phyloP scores from a whole-genome alignment of 1,140 invertebrate genomes.

The Monochamus saltuarius region DNA sequence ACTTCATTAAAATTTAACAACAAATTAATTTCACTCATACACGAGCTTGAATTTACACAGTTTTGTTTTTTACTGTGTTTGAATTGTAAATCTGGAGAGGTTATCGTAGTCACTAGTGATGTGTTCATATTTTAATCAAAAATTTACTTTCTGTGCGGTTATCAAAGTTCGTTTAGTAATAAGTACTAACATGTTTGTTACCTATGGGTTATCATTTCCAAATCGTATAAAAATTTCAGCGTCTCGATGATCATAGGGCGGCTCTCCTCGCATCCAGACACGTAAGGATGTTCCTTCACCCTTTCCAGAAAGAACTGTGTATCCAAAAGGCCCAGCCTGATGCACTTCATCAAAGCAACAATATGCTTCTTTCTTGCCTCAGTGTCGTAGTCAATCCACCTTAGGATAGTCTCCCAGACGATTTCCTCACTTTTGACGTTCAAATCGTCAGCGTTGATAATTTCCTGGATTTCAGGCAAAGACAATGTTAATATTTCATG shows the following conservation, averaged over 20 bases:
- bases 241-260: conserved; percentile 74
- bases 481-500: conserved; percentile 71
- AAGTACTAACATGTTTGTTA: conserved; percentile 18
- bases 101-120: no score
- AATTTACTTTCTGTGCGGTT: conserved; percentile 11
- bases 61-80: no score
- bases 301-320: conserved; percentile 76
- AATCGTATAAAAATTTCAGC: conserved; percentile 70
- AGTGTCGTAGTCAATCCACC: conserved; percentile 61
- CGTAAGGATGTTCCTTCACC: conserved; percentile 66
- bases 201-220: conserved; percentile 66
- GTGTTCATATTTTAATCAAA: conserved; percentile 16
- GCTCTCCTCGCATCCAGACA: conserved; percentile 63
- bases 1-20: no score
- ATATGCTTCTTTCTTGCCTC: conserved; percentile 47
- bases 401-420: conserved; percentile 65
- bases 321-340: conserved; percentile 81
- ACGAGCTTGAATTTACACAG: no score
- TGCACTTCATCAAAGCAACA: conserved; percentile 68
- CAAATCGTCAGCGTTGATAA: conserved; percentile 75
- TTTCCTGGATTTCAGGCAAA: conserved; percentile 66
- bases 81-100: no score
- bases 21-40: no score
- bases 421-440: conserved; percentile 69
- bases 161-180: conserved; percentile 6